Percentiles rank a stretch among this genome's conserved stretches.
These are phyloP conservation scores for Mesorhabditis spiculigera DNA, from an alignment of 2,888 invertebrate species.

Conservation along the genomic window DNA sequence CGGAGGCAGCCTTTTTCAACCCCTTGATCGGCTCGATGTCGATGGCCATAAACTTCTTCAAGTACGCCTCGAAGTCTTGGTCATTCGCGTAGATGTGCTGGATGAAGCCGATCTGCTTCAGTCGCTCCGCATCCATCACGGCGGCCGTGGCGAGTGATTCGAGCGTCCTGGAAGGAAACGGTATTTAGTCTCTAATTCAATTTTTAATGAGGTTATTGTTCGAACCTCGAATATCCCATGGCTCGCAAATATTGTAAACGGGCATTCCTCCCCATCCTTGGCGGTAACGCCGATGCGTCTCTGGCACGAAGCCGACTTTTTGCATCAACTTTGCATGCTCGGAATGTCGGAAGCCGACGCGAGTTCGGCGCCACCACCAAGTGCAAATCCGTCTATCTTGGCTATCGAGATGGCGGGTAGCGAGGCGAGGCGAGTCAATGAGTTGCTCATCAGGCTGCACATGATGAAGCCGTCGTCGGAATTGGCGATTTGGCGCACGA, in stretches of 20 bases:
- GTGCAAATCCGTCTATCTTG: slow-evolving; percentile 7
- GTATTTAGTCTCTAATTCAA: no score
- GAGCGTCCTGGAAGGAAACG: neutral
- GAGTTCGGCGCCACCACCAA: slow-evolving; percentile 1
- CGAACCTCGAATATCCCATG: neutral
- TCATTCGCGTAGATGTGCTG: neutral
- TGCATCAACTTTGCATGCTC: neutral
- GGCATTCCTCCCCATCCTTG: slow-evolving; percentile 4
- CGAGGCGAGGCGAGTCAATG: slow-evolving; percentile 53
- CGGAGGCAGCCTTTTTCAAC: slow-evolving; percentile 13
- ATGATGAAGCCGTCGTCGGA: slow-evolving; percentile 60
- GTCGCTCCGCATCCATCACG: neutral
- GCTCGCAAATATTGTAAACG: neutral
- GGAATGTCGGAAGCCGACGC: neutral
- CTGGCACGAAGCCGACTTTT: slow-evolving; percentile 8
- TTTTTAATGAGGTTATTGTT: no score
- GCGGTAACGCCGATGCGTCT: slow-evolving; percentile 3
- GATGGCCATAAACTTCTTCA: slow-evolving; percentile 10
- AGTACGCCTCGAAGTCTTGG: neutral
- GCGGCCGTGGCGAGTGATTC: neutral
- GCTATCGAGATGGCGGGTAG: slow-evolving; percentile 62
- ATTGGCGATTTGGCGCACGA: slow-evolving; percentile 56
- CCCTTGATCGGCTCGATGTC: slow-evolving; percentile 12
- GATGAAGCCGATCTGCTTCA: neutral
- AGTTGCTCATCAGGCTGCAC: slow-evolving; percentile 63